Evolutionary conservation across 1,140 invertebrate genomes (phyloP).

Genomic region (Phymastichus coffea): DNA sequence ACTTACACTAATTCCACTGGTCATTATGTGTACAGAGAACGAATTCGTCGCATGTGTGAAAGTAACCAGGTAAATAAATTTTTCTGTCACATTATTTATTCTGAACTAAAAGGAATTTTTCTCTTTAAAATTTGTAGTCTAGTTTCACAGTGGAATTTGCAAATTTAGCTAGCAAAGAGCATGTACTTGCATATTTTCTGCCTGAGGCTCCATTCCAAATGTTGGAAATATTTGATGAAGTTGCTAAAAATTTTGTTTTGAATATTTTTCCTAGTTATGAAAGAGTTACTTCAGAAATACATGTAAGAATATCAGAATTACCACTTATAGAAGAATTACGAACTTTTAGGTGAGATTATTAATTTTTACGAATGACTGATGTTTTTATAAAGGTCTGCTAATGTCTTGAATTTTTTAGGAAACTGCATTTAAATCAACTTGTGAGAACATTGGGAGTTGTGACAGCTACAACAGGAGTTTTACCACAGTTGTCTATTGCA

Average conservation of each 20-base stretch:
- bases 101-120: neutral
- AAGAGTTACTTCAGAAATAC: conserved; percentile 88
- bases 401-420: conserved; percentile 62
- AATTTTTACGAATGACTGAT: conserved; percentile 22
- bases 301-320: conserved; percentile 92
- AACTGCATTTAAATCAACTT: conserved; percentile 93
- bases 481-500: conserved; percentile 93
- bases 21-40: conserved; percentile 88
- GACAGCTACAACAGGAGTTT: conserved; percentile 90
- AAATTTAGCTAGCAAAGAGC: conserved; percentile 83
- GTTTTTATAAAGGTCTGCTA: conserved; percentile 20
- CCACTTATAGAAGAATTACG: conserved; percentile 95
- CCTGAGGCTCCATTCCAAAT: conserved; percentile 97
- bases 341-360: conserved; percentile 71
- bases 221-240: conserved; percentile 93
- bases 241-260: conserved; percentile 91
- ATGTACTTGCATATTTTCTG: conserved; percentile 93
- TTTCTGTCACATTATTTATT: neutral
- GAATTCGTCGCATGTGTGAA: conserved; percentile 94
- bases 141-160: conserved; percentile 95
- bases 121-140: conserved; percentile 53
- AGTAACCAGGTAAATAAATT: conserved; percentile 64
- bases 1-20: conserved; percentile 87
- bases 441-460: conserved; percentile 95
- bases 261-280: conserved; percentile 96